Evolutionary conservation across 2,797 vertebrate genomes (phyloP).

Genomic region (Acanthiza pusilla): DNA sequence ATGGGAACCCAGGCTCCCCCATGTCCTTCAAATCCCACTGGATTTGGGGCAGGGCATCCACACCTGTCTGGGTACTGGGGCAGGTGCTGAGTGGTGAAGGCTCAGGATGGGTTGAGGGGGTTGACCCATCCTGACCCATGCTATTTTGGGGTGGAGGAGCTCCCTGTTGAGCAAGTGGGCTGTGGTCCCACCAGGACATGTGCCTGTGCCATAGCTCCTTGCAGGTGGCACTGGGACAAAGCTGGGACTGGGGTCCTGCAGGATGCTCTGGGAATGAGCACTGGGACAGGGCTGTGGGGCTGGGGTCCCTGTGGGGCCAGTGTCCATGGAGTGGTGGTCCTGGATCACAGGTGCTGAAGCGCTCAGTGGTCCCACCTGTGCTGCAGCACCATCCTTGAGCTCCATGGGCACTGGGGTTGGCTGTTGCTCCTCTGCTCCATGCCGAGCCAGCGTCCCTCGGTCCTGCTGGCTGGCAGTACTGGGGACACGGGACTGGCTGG

Average conservation of each 20-base stretch:
- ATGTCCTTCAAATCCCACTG: background rate
- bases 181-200: background rate
- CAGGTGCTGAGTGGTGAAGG: background rate
- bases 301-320: background rate
- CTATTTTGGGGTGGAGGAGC: background rate
- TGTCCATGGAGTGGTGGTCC: background rate
- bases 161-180: background rate
- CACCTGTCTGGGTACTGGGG: background rate
- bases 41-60: background rate
- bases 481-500: fast-evolving
- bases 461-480: background rate
- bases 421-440: fast-evolving
- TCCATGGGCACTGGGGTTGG: fast-evolving
- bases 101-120: fast-evolving
- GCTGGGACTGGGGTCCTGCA: background rate
- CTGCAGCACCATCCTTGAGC: background rate
- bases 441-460: fast-evolving
- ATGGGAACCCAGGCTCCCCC: fast-evolving
- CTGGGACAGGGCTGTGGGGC: background rate
- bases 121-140: background rate
- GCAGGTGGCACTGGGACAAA: background rate
- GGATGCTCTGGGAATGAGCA: background rate
- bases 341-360: fast-evolving
- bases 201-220: background rate
- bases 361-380: fast-evolving